Evolutionary conservation across 2,797 vertebrate species (phyloP).

Genomic region (Parambassis ranga): DNA sequence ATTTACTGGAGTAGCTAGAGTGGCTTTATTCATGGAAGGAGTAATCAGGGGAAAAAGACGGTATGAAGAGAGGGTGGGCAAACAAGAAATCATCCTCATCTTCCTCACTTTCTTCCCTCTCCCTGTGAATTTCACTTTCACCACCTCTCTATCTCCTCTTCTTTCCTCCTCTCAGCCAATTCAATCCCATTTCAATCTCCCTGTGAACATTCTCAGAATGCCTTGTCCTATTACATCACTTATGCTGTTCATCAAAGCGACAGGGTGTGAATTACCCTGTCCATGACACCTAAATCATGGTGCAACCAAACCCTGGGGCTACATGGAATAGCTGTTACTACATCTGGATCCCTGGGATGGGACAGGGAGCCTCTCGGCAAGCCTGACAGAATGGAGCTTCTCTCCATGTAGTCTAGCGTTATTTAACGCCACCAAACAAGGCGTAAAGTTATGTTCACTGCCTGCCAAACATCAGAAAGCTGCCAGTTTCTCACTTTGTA

Average conservation of each 20-base stretch:
- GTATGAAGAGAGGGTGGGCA: constrained; percentile 7
- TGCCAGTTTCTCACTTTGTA: constrained; percentile 7
- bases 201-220: constrained; percentile 54
- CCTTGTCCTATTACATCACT: constrained; percentile 71
- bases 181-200: constrained; percentile 76
- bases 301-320: constrained; percentile 54
- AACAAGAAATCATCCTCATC: constrained; percentile 24
- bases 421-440: constrained; percentile 43
- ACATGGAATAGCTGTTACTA: constrained; percentile 60
- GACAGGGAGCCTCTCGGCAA: constrained; percentile 20
- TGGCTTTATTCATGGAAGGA: constrained; percentile 60
- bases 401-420: constrained; percentile 17
- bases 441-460: constrained; percentile 18
- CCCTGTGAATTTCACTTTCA: constrained; percentile 18
- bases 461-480: constrained; percentile 35
- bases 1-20: constrained; percentile 65
- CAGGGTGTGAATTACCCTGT: constrained; percentile 74
- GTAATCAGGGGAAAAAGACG: constrained; percentile 20
- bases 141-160: constrained; percentile 11
- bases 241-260: constrained; percentile 72
- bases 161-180: constrained; percentile 55
- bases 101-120: constrained; percentile 15
- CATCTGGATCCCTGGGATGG: constrained; percentile 60
- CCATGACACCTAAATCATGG: constrained; percentile 74
- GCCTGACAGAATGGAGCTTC: constrained; percentile 24